Base-by-base conservation (phyloP, 30 jellyfish, hydroid and myxozoan genomes). In the Chrysaora quinquecirrha region DNA sequence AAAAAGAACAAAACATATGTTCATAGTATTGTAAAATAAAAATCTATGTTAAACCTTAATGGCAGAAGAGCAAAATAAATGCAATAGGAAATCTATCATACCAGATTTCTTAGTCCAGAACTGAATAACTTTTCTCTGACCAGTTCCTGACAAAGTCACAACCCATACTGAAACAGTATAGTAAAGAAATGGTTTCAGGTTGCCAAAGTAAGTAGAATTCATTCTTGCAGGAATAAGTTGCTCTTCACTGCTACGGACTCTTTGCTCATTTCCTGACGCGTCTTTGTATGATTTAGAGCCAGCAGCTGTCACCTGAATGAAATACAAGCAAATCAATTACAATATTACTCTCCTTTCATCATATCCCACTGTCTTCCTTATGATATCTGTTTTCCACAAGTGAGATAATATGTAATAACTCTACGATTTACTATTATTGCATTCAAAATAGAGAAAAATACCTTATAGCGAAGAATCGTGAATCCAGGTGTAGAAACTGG, bases 241-340 rank as follows among this genome's bases (percentile, higher is more conserved):
- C 71, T 56, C 78, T 19, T 14, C 76, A 48, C 19, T 34, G 84
- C 90, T 80, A 1, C 73, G 33, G 43, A 80, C 84, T n/a, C 16
- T 32, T 29, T 58, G 48, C 22, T 20, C 46, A 16, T 48, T 25
- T 19, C 67, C 48, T 34, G 67, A 24, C 14, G 58, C 56, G 38
- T 80, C 90, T 67, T 70, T 80, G 84, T 80, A 80, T 0, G 90
- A 61, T 27, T 65, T 47, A 7, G 83, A 56, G 0, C 80, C 93
- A 43, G 48, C 34, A 16, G 62, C 75, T 0, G 54, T 49, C 74
- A 83, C 81, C 86, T 38, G 54, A 38, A 14, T 38, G 54, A 6
- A 38, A 38, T n/a, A n/a, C n/a, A n/a, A n/a, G n/a, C n/a, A n/a
- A n/a, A n/a, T n/a, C n/a, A n/a, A n/a, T n/a, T n/a, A n/a, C n/a